phyloP scores from a whole-genome alignment of 2,113 vertebrate genomes.

The Eulacestoma nigropectus region DNA sequence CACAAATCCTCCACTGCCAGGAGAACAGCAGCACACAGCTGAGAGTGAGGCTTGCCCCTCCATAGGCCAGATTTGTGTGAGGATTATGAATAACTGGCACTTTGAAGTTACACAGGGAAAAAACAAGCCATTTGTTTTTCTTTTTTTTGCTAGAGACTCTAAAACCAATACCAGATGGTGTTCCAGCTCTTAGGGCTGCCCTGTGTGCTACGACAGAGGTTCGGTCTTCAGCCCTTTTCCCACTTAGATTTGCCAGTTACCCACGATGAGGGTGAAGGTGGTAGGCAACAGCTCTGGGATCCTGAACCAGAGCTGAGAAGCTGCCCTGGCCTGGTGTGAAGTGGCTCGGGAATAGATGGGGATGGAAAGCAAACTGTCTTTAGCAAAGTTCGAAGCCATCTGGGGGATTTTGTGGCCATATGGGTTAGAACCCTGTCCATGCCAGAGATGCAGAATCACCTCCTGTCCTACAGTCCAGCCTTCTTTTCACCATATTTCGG shows the following conservation, averaged over 20 bases:
- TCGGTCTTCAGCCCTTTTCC: background rate
- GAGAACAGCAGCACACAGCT: background rate
- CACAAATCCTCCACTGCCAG: background rate
- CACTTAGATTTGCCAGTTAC: background rate
- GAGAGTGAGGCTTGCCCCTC: background rate
- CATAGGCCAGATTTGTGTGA: background rate
- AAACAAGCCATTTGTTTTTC: background rate
- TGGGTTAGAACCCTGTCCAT: background rate
- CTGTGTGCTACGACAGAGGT: background rate
- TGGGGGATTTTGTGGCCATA: background rate
- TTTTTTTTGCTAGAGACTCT: background rate
- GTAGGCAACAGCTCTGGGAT: background rate
- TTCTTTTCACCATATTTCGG: background rate
- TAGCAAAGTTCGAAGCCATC: background rate
- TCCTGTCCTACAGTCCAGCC: background rate
- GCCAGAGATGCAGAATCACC: background rate
- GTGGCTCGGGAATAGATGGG: background rate
- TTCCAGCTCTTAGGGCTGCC: background rate
- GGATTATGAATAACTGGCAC: background rate
- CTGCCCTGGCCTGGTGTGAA: background rate
- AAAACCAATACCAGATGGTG: background rate
- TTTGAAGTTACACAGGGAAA: background rate
- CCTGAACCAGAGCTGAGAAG: background rate
- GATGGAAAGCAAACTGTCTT: background rate
- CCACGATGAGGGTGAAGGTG: background rate